Percentiles rank a stretch among this genome's conserved stretches.
phyloP scores from a whole-genome alignment of 2,888 invertebrate genomes.

The Xanthostigma xanthostigma region DNA sequence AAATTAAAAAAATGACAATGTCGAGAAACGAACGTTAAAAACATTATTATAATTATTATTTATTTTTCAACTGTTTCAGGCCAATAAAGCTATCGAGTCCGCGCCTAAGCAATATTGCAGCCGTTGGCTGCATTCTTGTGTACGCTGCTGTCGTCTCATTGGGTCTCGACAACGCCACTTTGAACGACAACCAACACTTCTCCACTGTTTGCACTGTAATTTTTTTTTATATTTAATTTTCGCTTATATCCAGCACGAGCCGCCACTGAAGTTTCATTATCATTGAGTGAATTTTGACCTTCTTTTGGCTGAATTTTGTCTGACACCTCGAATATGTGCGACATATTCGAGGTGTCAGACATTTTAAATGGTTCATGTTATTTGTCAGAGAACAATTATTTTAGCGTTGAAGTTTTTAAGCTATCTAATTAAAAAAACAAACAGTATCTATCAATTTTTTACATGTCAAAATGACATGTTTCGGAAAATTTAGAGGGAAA shows the following conservation, averaged over 20 bases:
- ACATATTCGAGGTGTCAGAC: too few relatives aligned
- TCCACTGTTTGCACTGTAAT: conserved; percentile 78
- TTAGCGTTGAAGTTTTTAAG: too few relatives aligned
- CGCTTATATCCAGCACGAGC: too few relatives aligned
- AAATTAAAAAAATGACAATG: not conserved
- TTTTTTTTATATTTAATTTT: conserved; percentile 12
- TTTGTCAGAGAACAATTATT: too few relatives aligned
- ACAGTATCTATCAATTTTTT: too few relatives aligned
- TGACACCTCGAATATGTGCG: too few relatives aligned
- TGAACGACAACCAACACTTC: conserved; percentile 52
- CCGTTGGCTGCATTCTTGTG: conserved; percentile 80
- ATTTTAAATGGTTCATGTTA: too few relatives aligned
- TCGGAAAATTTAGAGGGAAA: too few relatives aligned
- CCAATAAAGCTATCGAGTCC: conserved; percentile 88
- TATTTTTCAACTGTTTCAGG: conserved; percentile 31
- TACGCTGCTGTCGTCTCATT: conserved; percentile 76
- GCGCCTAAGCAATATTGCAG: conserved; percentile 80
- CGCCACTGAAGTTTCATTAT: not conserved
- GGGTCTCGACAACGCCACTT: conserved; percentile 69
- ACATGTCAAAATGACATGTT: too few relatives aligned
- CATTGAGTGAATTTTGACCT: too few relatives aligned
- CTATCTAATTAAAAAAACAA: too few relatives aligned
- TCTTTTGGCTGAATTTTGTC: too few relatives aligned
- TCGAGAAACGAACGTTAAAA: not conserved
- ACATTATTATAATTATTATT: not conserved